Percentiles rank a stretch among this genome's conserved stretches.
phyloP scores from a whole-genome alignment of 2,888 invertebrate species.

The Germaria angustata region DNA sequence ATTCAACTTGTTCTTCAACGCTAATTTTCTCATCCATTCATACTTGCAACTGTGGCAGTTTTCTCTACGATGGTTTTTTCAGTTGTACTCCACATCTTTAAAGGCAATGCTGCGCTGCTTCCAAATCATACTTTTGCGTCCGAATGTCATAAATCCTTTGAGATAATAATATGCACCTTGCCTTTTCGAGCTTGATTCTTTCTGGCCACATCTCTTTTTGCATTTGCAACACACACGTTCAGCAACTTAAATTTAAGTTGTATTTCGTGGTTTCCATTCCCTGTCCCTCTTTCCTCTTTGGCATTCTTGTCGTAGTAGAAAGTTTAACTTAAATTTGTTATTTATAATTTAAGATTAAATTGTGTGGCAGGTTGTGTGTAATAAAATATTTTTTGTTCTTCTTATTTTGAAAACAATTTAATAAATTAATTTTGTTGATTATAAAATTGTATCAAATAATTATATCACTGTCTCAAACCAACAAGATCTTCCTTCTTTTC shows the following conservation, averaged over 20 bases:
- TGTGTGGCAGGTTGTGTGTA: neutral
- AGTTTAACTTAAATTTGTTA: constrained; percentile 30
- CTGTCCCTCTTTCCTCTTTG: constrained; percentile 9
- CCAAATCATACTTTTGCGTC: constrained; percentile 34
- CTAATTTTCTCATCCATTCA: constrained; percentile 64
- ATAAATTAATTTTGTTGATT: constrained; percentile 7
- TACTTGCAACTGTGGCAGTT: constrained; percentile 36
- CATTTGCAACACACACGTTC: constrained; percentile 64
- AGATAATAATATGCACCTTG: constrained; percentile 78
- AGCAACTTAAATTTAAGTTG: constrained; percentile 68
- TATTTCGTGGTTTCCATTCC: constrained; percentile 63
- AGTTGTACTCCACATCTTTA: constrained; percentile 52
- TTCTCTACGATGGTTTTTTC: neutral
- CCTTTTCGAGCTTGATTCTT: constrained; percentile 57
- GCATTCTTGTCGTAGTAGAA: constrained; percentile 40
- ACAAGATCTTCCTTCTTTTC: neutral
- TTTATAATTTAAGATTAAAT: constrained; percentile 48
- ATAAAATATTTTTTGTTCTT: constrained; percentile 24
- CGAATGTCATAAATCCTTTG: constrained; percentile 78
- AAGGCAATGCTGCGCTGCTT: constrained; percentile 10
- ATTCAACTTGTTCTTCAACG: constrained; percentile 37
- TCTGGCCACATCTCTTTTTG: constrained; percentile 45
- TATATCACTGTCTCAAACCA: constrained; percentile 12
- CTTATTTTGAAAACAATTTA: constrained; percentile 14
- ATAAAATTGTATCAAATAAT: constrained; percentile 23